phyloP scores from a whole-genome alignment of 2,113 vertebrate genomes.

The Pterocles orientalis region DNA sequence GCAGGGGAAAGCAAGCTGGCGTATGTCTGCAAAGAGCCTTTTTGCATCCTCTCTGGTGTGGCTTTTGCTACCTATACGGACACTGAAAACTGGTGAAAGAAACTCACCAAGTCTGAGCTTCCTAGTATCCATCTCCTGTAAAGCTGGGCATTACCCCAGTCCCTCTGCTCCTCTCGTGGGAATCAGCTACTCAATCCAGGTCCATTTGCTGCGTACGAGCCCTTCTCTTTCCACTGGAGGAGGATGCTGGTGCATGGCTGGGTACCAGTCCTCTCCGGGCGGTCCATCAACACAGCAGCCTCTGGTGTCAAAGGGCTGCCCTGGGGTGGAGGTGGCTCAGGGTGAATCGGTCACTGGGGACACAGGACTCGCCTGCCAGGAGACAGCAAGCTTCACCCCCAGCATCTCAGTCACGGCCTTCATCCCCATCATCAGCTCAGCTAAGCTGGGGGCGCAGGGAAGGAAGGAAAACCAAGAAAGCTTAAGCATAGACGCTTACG shows the following conservation, averaged over 20 bases:
- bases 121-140: not conserved
- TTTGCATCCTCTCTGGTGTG: not conserved
- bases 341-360: not conserved
- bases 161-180: not conserved
- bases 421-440: not conserved
- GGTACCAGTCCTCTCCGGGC: rapidly evolving
- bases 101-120: not conserved
- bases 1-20: not conserved
- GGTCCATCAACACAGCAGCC: rapidly evolving
- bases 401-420: not conserved
- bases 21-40: not conserved
- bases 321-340: not conserved
- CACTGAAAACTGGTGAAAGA: no score
- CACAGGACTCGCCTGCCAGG: rapidly evolving
- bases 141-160: not conserved
- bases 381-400: not conserved
- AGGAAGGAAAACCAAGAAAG: not conserved
- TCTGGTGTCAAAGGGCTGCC: not conserved
- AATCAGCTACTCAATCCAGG: not conserved
- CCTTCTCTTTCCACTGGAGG: not conserved
- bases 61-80: not conserved
- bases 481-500: not conserved
- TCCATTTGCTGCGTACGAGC: not conserved
- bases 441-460: not conserved
- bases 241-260: not conserved